phyloP scores from a whole-genome alignment of 2,113 vertebrate genomes.

The Corythoichthys intestinalis region DNA sequence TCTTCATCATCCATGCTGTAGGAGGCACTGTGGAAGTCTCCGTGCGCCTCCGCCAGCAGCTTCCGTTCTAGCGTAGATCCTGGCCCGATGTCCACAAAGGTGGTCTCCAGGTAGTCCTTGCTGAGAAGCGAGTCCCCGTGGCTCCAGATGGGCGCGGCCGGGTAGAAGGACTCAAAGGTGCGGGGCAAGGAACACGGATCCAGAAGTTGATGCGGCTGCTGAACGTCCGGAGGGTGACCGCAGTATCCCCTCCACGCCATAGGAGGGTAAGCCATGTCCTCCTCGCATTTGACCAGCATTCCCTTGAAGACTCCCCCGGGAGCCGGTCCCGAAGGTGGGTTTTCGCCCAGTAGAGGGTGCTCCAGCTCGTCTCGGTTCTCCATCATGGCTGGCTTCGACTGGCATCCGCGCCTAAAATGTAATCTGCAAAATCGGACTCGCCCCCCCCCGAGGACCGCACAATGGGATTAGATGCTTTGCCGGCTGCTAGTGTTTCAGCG shows the following conservation, averaged over 20 bases:
- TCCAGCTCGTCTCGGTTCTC: constrained; percentile 72
- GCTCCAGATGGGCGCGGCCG: constrained; percentile 67
- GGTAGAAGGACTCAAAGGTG: constrained; percentile 70
- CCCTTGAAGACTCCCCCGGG: constrained; percentile 54
- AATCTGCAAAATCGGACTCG: constrained; percentile 47
- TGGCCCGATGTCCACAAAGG: constrained; percentile 75
- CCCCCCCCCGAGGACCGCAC: constrained; percentile 32
- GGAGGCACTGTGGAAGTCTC: constrained; percentile 64
- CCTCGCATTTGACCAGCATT: constrained; percentile 67
- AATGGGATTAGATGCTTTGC: constrained; percentile 45
- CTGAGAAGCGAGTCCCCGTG: constrained; percentile 64
- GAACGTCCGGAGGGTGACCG: constrained; percentile 57
- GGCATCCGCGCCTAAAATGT: constrained; percentile 24
- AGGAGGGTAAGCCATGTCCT: constrained; percentile 66
- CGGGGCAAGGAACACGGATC: constrained; percentile 71
- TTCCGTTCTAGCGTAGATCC: constrained; percentile 71
- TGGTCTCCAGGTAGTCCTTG: constrained; percentile 78
- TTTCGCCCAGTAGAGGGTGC: constrained; percentile 71
- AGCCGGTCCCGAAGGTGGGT: constrained; percentile 24
- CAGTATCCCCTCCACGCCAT: constrained; percentile 67
- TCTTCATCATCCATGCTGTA: constrained; percentile 76
- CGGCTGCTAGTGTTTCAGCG: constrained; percentile 34
- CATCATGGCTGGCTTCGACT: constrained; percentile 59
- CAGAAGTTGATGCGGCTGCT: constrained; percentile 68
- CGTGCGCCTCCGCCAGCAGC: constrained; percentile 66